Evolutionary conservation across 2,888 invertebrate species (phyloP), one percentile per base, ranked within the genome.

Genomic region (Tachina grossa): DNA sequence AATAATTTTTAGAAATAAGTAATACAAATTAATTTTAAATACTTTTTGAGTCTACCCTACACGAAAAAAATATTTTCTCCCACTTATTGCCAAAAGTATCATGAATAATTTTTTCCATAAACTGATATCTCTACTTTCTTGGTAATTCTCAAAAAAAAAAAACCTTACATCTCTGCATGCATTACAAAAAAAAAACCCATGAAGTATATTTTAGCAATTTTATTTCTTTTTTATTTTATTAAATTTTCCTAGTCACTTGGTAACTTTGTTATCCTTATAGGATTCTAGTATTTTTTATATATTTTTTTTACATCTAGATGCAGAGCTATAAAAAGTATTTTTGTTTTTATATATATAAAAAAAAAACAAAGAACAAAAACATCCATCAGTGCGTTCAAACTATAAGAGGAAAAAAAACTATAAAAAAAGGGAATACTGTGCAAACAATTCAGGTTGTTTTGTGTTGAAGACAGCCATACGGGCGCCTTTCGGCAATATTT

Each of bases 401-500:
- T 49, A n/a, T 65, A 80, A 19, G 74, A 66, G 5, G 49, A 41
- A 53, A 43, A 71, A 72, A 41, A 41, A 6, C 9, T 61, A n/a
- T 41, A 77, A 77, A 66, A 63, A 66, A 63, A 71, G 47, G 45
- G 61, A 81, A 77, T n/a, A 39, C 49, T 39, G 9, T 6, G 41
- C 68, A 55, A 75, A 81, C 74, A 63, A 75, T 85, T 85, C 85
- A 85, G 85, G 85, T 85, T 85, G 66, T 77, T 79, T 79, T 66
- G 45, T 78, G 31, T 72, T 76, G 83, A 80, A 80, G 85, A 76
- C 85, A 83, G 85, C 68, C 85, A 75, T 80, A 57, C 85, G 76
- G 85, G 83, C 85, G 85, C 83, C 85, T 83, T 72, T 83, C 76
- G 79, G 85, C 79, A 76, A 57, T 68, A 80, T 83, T 83, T 83